phyloP scores from a whole-genome alignment of 2,888 invertebrate species.

The Acholoe squamosa region DNA sequence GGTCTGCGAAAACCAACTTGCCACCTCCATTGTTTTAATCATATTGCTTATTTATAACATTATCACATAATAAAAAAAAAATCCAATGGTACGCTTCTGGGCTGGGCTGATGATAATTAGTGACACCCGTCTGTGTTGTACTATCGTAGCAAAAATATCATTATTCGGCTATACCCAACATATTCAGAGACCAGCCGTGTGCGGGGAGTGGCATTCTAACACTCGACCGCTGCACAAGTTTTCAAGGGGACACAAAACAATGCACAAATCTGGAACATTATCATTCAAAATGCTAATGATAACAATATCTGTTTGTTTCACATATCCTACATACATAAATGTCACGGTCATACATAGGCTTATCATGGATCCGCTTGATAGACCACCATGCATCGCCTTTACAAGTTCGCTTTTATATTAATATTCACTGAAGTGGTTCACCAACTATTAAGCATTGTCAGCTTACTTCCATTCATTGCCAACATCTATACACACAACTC shows the following conservation, averaged over 20 bases:
- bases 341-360: no score
- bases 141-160: background rate
- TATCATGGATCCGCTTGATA: no score
- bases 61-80: slow-evolving; percentile 54
- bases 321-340: no score
- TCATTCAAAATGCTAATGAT: slow-evolving; percentile 8
- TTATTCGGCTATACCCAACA: slow-evolving; percentile 48
- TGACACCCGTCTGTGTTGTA: slow-evolving; percentile 23
- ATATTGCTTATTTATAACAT: slow-evolving; percentile 50
- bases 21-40: background rate
- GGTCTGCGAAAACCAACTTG: slow-evolving; percentile 23
- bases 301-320: slow-evolving; percentile 4
- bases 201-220: background rate
- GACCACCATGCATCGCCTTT: no score
- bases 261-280: background rate
- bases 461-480: no score
- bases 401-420: no score
- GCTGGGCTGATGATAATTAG: background rate
- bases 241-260: background rate
- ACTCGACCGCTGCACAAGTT: no score
- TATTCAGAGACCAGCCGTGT: background rate
- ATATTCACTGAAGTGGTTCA: no score
- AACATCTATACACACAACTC: no score
- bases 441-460: no score
- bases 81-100: slow-evolving; percentile 21